Conservation (phyloP, 2,113 vertebrate species). For the Perca flavescens region DNA sequence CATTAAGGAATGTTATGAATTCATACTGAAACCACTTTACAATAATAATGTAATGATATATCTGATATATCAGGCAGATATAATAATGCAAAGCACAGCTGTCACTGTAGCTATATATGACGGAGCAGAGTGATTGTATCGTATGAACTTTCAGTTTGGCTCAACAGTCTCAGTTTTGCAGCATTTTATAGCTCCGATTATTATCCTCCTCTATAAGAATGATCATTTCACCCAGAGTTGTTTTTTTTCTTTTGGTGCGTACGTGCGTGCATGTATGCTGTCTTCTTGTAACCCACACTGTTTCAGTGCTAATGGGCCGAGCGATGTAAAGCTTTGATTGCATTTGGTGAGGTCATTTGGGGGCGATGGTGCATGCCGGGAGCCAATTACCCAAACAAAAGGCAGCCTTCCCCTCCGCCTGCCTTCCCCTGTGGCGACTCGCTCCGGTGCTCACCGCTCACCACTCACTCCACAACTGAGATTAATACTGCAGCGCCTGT, state of each 20-base stretch:
- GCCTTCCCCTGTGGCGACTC: not conserved
- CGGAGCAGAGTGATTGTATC: not conserved
- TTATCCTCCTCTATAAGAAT: not conserved
- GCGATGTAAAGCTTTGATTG: slow-evolving; percentile 19
- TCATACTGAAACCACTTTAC: not conserved
- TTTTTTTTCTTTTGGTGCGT: not conserved
- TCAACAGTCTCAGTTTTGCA: not conserved
- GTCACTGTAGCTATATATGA: not conserved
- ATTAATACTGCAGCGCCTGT: not conserved
- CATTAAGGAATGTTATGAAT: not conserved
- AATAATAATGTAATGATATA: not conserved
- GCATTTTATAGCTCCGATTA: not conserved
- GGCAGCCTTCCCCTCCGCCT: not conserved
- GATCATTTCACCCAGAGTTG: not conserved
- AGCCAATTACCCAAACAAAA: slow-evolving; percentile 35
- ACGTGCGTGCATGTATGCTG: not conserved
- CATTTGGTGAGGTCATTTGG: not conserved
- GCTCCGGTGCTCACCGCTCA: not conserved
- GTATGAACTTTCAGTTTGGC: slow-evolving; percentile 8
- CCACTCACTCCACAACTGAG: not conserved
- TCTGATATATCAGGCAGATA: not conserved
- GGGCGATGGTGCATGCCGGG: slow-evolving; percentile 23
- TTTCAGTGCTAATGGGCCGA: not conserved
- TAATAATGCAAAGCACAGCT: not conserved
- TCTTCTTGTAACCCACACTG: not conserved